These are phyloP conservation scores for Crocallis elinguaria DNA, from an alignment of 2,888 invertebrate species.

Conservation along the genomic window DNA sequence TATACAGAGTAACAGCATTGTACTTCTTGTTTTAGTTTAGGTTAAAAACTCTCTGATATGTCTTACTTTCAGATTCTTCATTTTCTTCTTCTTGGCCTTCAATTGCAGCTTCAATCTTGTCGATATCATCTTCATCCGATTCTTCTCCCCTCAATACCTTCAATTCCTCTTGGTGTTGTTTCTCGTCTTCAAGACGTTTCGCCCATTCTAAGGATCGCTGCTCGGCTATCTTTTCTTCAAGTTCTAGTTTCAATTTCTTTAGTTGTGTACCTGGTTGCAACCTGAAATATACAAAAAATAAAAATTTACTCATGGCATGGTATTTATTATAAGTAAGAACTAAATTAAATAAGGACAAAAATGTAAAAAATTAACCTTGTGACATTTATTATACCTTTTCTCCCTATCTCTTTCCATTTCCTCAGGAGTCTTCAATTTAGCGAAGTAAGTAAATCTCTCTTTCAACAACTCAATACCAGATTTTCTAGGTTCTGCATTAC, in stretches of 20 bases:
- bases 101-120: conserved; percentile 70
- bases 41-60: background rate
- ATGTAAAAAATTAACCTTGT: background rate
- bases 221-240: conserved; percentile 89
- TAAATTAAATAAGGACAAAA: background rate
- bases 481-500: conserved; percentile 53
- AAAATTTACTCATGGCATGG: too few species aligned
- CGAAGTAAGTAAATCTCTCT: conserved; percentile 89
- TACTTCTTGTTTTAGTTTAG: background rate
- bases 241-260: conserved; percentile 87
- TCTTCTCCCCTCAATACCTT: conserved; percentile 60
- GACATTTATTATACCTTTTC: conserved; percentile 75
- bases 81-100: conserved; percentile 57
- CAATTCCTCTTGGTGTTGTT: conserved; percentile 70
- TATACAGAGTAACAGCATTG: background rate
- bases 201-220: conserved; percentile 89
- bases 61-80: conserved; percentile 45
- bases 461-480: conserved; percentile 88
- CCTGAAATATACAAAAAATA: conserved; percentile 48
- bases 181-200: conserved; percentile 84
- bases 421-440: conserved; percentile 79
- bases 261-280: conserved; percentile 89
- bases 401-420: conserved; percentile 83
- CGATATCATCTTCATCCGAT: conserved; percentile 67
- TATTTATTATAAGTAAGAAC: background rate